Percentiles rank a stretch among this genome's conserved stretches.
phyloP scores from a whole-genome alignment of 2,797 vertebrate genomes.

The Syngnathus rostellatus region DNA sequence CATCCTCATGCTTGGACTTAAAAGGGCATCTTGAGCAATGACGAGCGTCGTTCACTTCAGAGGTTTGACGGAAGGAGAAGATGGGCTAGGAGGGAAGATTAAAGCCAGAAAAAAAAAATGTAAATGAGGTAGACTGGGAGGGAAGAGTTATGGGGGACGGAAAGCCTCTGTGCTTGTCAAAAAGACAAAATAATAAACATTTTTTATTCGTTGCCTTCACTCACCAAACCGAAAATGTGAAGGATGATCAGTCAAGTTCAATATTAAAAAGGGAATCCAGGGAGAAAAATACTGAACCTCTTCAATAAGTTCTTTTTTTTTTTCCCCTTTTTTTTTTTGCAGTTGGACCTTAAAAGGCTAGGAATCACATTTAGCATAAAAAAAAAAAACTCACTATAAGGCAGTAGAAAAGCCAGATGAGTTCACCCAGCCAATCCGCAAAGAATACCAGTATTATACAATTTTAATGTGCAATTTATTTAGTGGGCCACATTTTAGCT shows the following conservation, averaged over 20 bases:
- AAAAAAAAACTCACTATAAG: not conserved
- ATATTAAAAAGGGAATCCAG: not conserved
- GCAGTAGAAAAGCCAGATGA: not conserved
- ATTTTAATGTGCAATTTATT: too few species aligned
- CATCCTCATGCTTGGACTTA: conserved; percentile 48
- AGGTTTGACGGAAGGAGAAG: conserved; percentile 19
- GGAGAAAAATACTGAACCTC: not conserved
- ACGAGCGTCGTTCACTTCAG: conserved; percentile 50
- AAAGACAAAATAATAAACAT: conserved; percentile 16
- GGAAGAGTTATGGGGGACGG: conserved; percentile 44
- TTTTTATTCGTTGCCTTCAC: conserved; percentile 6
- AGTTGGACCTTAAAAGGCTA: not conserved
- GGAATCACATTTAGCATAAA: not conserved
- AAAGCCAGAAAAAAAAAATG: conserved; percentile 34
- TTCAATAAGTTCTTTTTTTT: not conserved
- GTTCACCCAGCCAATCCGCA: not conserved
- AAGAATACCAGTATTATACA: not conserved
- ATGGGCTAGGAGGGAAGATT: conserved; percentile 26
- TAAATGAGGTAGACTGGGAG: conserved; percentile 50
- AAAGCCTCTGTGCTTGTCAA: conserved; percentile 33
- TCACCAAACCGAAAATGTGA: not conserved
- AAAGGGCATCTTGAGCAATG: conserved; percentile 54
- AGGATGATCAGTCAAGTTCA: conserved; percentile 13
- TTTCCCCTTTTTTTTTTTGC: not conserved
- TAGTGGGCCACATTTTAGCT: too few species aligned